A percentile compares a stretch with the other conserved stretches of the same genome.
phyloP scores from a whole-genome alignment of 2,888 invertebrate genomes.

The Nymphalis urticae region DNA sequence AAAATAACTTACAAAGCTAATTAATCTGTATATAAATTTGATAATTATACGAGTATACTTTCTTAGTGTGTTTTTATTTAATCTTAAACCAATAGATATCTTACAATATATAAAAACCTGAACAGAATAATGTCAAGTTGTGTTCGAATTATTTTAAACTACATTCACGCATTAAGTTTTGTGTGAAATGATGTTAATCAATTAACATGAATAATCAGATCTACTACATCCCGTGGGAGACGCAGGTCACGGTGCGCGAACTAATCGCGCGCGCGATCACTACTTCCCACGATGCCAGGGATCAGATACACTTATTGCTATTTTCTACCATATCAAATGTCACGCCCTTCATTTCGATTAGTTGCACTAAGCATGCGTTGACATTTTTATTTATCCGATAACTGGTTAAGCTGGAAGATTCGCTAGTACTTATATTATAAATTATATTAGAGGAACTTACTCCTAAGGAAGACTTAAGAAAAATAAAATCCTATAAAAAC shows the following conservation, averaged over 20 bases:
- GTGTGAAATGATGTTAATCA: conserved; percentile 51
- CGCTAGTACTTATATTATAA: not conserved
- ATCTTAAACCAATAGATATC: too few species aligned
- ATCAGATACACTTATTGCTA: conserved; percentile 46
- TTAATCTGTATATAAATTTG: too few species aligned
- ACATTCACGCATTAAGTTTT: conserved; percentile 1
- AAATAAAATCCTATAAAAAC: too few species aligned
- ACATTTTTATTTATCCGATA: conserved; percentile 33
- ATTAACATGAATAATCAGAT: conserved; percentile 51
- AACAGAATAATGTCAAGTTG: too few species aligned
- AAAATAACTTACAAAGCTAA: too few species aligned
- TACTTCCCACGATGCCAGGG: conserved; percentile 57
- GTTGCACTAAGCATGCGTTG: conserved; percentile 35
- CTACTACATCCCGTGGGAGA: conserved; percentile 56
- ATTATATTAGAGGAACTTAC: too few species aligned
- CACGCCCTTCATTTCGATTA: conserved; percentile 54
- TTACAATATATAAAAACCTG: too few species aligned
- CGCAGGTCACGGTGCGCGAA: conserved; percentile 53
- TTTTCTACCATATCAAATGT: conserved; percentile 63
- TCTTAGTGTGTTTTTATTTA: too few species aligned
- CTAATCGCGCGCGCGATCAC: conserved; percentile 52
- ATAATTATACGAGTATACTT: too few species aligned
- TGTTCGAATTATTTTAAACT: not conserved
- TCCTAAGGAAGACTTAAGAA: too few species aligned
- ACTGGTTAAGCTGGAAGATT: not conserved